These are phyloP conservation scores for Oscheius myriophilus DNA, from an alignment of 2,888 invertebrate species.

Conservation along the genomic window DNA sequence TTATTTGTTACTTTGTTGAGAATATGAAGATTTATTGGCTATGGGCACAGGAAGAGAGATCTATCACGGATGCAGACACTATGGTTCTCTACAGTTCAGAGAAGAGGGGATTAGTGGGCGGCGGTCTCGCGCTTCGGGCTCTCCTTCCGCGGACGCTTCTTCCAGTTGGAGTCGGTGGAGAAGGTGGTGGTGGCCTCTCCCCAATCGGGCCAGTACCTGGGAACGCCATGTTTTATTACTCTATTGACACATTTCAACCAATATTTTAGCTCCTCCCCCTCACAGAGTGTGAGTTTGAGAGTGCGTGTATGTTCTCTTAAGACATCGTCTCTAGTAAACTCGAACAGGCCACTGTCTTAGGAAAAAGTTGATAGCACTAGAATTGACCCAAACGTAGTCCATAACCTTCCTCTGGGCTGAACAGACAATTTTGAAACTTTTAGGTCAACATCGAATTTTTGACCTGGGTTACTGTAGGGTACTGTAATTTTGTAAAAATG, in stretches of 20 bases:
- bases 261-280: background rate
- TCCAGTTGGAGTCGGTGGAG: conserved; percentile 52
- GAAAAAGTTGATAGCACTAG: too few relatives aligned
- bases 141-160: conserved; percentile 36
- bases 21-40: conserved; percentile 3
- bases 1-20: conserved; percentile 27
- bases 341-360: too few relatives aligned
- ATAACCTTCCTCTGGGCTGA: too few relatives aligned
- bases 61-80: conserved; percentile 4
- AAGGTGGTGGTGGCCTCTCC: conserved; percentile 55
- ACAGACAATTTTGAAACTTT: too few relatives aligned
- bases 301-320: too few relatives aligned
- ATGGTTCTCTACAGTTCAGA: conserved; percentile 9
- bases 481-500: too few relatives aligned
- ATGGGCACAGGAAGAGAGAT: conserved; percentile 20
- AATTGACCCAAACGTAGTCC: too few relatives aligned
- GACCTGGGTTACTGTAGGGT: too few relatives aligned
- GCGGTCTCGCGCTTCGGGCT: conserved; percentile 11
- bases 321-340: too few relatives aligned
- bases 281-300: background rate
- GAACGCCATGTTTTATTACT: conserved; percentile 12
- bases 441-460: too few relatives aligned
- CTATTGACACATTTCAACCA: background rate
- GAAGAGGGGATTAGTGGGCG: background rate
- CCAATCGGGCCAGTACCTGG: conserved; percentile 68